Base-by-base conservation (phyloP, 1,140 invertebrate species). In the Eurytemora carolleeae region DNA sequence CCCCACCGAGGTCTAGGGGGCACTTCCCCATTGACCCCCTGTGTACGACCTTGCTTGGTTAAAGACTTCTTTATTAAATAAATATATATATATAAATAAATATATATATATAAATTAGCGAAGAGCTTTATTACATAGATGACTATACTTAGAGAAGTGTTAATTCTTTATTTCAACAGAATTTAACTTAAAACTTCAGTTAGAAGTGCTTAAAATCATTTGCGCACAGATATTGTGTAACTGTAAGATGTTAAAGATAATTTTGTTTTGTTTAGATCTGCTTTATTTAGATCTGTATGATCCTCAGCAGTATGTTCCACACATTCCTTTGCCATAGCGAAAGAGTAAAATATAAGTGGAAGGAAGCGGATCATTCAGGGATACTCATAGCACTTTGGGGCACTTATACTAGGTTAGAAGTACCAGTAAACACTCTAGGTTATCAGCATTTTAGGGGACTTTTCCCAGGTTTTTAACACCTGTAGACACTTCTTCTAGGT, bases 241-340 rank as follows among this genome's bases (percentile, higher is more conserved):
- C 31, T 12, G n/a, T n/a, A 7, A 12, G 31, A 44, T 44, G 7
- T 44, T 12, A 44, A 44, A 12, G 7, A 12, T 44, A 44, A 12
- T 12, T 44, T 44, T 44, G 7, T 44, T 44, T n/a, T 44, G 7
- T 44, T 44, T 44, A 44, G n/a, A 12, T n/a, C 31, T n/a, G 7
- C 31, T 12, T 12, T 44, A 12, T 44, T 44, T 44, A 44, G 31
- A n/a, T 44, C 7, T 44, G 31, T n/a, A 93, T 95, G 89, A 76
- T 87, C 26, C 76, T 90, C 62, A 95, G 90, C 2, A 81, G 87
- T 31, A 76, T 90, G 2, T 97, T 92, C 71, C 92, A 97, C 71
- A 89, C 87, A 64, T 96, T 96, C 73, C 87, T 83, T 16, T 96
- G 91, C 70, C 80, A 86, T 65, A 44, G 31, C n/a, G 31, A 44